Evolutionary conservation across 1,140 invertebrate genomes (phyloP).

Genomic region (Lepidurus couesii): DNA sequence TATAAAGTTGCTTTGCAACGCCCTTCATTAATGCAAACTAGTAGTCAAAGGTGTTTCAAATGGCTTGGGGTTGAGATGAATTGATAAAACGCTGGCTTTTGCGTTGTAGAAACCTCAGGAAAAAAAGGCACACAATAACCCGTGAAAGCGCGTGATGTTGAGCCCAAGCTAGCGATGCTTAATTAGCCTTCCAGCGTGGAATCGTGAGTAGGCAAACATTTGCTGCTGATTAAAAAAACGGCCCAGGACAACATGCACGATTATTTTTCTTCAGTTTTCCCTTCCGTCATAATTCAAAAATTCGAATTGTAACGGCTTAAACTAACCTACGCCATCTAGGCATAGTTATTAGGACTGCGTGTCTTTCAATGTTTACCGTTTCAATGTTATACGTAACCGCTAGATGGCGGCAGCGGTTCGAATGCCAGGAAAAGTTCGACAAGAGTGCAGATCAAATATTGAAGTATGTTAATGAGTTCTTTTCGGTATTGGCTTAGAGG

Average conservation of each 20-base stretch:
- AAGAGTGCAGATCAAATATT: background rate
- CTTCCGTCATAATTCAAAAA: background rate
- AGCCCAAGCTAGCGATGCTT: background rate
- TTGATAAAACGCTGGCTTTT: background rate
- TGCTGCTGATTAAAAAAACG: background rate
- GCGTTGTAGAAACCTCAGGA: background rate
- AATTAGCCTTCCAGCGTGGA: constrained; percentile 1
- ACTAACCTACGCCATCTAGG: background rate
- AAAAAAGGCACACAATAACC: background rate
- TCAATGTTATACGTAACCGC: too few relatives aligned
- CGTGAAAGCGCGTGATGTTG: background rate
- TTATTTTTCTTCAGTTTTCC: background rate
- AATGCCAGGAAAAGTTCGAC: too few relatives aligned
- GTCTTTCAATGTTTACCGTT: too few relatives aligned
- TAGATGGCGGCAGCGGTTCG: too few relatives aligned
- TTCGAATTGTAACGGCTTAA: too few relatives aligned
- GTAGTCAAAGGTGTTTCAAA: background rate
- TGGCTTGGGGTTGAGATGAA: background rate
- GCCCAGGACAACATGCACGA: background rate
- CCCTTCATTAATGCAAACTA: constrained; percentile 15
- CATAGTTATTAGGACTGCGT: background rate
- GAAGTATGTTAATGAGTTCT: background rate
- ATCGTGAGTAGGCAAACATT: constrained; percentile 19
- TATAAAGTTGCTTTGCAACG: background rate
- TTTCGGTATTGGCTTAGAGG: background rate